Base-by-base conservation (phyloP, 2,113 vertebrate species). In the Empidonax traillii region DNA sequence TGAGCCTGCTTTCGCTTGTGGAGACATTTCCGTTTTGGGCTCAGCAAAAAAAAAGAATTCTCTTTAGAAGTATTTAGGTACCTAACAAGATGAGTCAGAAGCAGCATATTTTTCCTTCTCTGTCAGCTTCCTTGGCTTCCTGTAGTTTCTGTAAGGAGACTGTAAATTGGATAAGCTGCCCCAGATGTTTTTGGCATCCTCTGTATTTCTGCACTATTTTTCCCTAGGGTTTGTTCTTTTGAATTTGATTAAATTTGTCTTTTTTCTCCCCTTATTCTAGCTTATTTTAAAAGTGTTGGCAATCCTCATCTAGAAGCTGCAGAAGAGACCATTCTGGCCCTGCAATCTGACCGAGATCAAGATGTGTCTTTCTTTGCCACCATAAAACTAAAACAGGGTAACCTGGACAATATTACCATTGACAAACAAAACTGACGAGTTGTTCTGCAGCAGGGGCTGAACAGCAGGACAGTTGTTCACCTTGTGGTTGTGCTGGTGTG, bases 331-430 rank as follows among this genome's bases (percentile, higher is more conserved):
- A 94, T 99, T 76, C 97, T 98, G 91, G 96, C 98, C 46, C 96
- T 99, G 95, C 98, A 99, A 41, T 98, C 98, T 3, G 99, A 99
- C 96, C 98, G 96, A 93, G 98, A 99, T 97, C 98, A 98, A 65
- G 99, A 99, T 25, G 98, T 99, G 65, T 98, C 98, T 35, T 99
- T 99, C 97, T 99, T 99, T 43, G 98, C 99, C 93, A 98, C 98
- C 80, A 92, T 98, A 66, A 98, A 99, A 89, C 98, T 99, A 66
- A 98, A 97, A 85, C 97, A 88, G 94, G 95, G 85, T 94, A 51
- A 98, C 33, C 71, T 93, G 86, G 98, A 98, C 91, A 98, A 94
- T 6, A 92, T 98, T 46, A 88, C 97, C 39, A 86, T 98, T 46
- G 96, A 68, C 43, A 97, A 97, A 28, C 85, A 78, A 56, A 93